Conservation (phyloP, 2,888 invertebrate species). For the Tetranychus truncatus region DNA sequence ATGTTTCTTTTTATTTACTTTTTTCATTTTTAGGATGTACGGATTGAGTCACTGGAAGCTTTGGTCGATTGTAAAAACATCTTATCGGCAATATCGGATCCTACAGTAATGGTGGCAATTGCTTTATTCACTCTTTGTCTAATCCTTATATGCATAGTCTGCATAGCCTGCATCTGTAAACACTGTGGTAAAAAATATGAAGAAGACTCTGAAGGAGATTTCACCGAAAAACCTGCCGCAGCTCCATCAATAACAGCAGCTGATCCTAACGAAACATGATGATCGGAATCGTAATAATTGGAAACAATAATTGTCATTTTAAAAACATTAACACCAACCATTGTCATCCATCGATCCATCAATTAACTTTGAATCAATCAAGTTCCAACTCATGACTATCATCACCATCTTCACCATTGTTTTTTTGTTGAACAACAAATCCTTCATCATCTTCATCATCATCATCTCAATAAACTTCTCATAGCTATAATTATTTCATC, state of each 20-base stretch:
- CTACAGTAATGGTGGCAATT: not conserved
- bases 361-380: not conserved
- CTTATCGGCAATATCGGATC: not conserved
- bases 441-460: not conserved
- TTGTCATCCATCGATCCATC: not conserved
- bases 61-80: not conserved
- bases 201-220: slow-evolving; percentile 1
- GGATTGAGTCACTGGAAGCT: not conserved
- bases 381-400: not conserved
- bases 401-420: not conserved
- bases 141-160: not conserved
- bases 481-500: too few species aligned
- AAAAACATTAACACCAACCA: too few species aligned
- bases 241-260: slow-evolving; percentile 2
- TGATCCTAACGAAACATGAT: not conserved
- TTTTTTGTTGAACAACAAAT: not conserved
- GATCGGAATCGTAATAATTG: not conserved
- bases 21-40: not conserved
- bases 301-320: not conserved
- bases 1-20: not conserved
- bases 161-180: not conserved
- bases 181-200: slow-evolving; percentile 1
- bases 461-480: not conserved
- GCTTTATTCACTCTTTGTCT: not conserved
- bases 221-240: not conserved